Evolutionary conservation across 2,888 invertebrate genomes (phyloP).

Genomic region (Geotrupes spiniger): DNA sequence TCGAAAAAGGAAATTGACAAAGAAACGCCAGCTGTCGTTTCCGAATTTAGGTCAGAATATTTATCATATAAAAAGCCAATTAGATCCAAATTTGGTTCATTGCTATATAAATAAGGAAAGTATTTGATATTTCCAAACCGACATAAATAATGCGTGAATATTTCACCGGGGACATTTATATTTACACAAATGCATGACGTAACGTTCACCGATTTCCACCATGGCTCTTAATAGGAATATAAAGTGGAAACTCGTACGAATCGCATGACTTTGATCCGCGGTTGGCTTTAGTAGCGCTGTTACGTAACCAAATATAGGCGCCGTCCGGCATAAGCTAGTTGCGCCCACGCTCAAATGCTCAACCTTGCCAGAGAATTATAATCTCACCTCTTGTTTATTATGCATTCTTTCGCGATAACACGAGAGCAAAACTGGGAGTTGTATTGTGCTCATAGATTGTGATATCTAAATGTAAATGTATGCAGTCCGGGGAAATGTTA

Average conservation of each 20-base stretch:
- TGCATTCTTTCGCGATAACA: conserved; percentile 24
- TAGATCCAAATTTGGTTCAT: conserved; percentile 5
- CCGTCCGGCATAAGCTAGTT: conserved; percentile 27
- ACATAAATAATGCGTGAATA: no score
- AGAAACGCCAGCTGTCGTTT: no score
- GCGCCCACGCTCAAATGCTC: conserved; percentile 25
- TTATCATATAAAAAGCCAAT: conserved; percentile 5
- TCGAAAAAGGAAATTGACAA: no score
- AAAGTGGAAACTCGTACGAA: neutral
- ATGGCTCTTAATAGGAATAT: no score
- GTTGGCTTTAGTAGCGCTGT: conserved; percentile 26
- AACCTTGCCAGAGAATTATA: conserved; percentile 29
- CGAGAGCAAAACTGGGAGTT: conserved; percentile 7
- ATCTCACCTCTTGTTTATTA: conserved; percentile 26
- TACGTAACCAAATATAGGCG: conserved; percentile 31
- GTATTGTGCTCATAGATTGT: no score
- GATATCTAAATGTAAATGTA: no score
- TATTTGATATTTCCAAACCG: no score
- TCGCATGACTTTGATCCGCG: conserved; percentile 15
- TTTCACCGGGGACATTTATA: no score
- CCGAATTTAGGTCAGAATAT: neutral
- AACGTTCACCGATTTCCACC: no score
- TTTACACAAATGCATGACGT: no score
- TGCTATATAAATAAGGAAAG: conserved; percentile 1
- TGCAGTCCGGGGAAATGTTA: no score